A percentile compares a stretch with the other conserved stretches of the same genome.
Evolutionary conservation across 2,888 invertebrate species (phyloP).

Genomic region (Spatulosminthurus flaviceps): DNA sequence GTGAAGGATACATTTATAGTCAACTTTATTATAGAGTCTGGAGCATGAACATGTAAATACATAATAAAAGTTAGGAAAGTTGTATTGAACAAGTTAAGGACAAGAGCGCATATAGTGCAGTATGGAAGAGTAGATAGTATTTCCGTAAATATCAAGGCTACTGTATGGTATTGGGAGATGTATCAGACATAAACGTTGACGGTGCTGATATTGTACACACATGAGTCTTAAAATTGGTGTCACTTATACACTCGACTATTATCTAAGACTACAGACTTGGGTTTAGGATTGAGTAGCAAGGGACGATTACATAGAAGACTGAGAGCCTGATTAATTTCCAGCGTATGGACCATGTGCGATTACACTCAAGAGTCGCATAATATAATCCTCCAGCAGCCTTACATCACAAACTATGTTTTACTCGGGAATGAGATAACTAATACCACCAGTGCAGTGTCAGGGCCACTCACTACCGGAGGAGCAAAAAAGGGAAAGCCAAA

Average conservation of each 20-base stretch:
- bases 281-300: neutral
- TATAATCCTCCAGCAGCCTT: conserved; percentile 30
- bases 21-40: no score
- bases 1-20: no score
- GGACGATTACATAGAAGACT: conserved; percentile 32
- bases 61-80: no score
- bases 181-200: neutral
- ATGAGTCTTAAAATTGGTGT: conserved; percentile 23
- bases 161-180: no score
- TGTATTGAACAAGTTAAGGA: no score
- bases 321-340: conserved; percentile 47
- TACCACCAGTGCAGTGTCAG: neutral
- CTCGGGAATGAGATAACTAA: neutral
- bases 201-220: neutral
- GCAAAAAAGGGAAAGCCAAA: neutral
- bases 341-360: conserved; percentile 46
- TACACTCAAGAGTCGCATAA: conserved; percentile 36
- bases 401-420: neutral
- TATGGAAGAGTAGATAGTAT: no score
- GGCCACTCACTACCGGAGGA: no score
- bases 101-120: no score
- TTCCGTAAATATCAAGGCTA: no score
- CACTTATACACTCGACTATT: conserved; percentile 9
- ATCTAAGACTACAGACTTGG: conserved; percentile 26
- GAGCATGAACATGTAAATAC: no score